A percentile compares a stretch with the other conserved stretches of the same genome.
phyloP scores from a whole-genome alignment of 2,113 vertebrate species.

The Ranitomeya imitator region DNA sequence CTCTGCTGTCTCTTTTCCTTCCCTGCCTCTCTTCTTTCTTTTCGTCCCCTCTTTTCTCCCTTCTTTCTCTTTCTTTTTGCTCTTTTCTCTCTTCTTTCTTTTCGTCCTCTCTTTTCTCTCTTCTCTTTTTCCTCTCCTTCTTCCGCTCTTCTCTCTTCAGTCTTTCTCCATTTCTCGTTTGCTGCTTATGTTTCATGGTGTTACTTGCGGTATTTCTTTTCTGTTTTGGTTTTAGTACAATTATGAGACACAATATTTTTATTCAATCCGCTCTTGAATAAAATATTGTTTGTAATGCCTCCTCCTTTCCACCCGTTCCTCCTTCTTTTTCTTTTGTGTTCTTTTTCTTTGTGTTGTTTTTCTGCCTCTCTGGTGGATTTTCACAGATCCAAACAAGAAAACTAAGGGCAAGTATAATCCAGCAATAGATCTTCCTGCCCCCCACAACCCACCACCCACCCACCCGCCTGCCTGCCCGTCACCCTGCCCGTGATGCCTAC shows the following conservation, averaged over 20 bases:
- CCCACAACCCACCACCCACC: conserved; percentile 68
- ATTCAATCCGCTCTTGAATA: conserved; percentile 99
- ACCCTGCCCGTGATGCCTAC: conserved; percentile 76
- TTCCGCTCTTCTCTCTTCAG: neutral
- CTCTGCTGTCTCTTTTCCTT: neutral
- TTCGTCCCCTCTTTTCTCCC: neutral
- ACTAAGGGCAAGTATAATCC: conserved; percentile 98
- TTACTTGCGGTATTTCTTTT: conserved; percentile 73
- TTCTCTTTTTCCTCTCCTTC: neutral
- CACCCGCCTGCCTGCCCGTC: conserved; percentile 73
- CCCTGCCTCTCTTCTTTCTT: neutral
- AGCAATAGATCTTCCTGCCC: conserved; percentile 76
- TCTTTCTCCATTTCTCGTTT: conserved; percentile 35
- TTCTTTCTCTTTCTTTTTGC: neutral
- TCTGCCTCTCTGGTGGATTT: conserved; percentile 99
- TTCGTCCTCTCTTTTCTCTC: neutral
- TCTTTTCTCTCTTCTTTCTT: neutral
- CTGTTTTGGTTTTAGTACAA: conserved; percentile 81
- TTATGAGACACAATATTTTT: conserved; percentile 99
- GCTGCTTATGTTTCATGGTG: conserved; percentile 70
- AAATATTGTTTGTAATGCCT: conserved; percentile 99
- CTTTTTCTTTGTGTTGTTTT: conserved; percentile 97
- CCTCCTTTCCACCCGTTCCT: conserved; percentile 86
- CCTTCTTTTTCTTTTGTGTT: conserved; percentile 90
- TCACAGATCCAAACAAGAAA: conserved; percentile 91